Conservation (phyloP, 1,140 invertebrate species). For the Listronotus oregonensis region DNA sequence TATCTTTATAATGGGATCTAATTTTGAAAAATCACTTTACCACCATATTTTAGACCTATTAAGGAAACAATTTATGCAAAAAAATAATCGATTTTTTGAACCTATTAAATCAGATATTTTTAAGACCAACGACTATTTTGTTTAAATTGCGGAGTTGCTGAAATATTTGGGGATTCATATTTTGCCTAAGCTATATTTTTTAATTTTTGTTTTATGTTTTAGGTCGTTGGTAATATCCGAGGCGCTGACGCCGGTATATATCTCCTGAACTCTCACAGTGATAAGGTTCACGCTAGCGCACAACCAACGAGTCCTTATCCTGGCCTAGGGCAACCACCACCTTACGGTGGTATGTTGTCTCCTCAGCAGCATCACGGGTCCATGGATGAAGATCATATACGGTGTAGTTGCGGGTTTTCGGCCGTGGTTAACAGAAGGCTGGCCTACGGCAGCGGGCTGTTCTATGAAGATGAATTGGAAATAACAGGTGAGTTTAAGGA, state of each 20-base stretch:
- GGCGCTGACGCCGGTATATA: conserved; percentile 92
- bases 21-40: too few relatives aligned
- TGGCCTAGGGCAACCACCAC: conserved; percentile 48
- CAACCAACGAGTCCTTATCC: conserved; percentile 49
- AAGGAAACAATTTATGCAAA: too few relatives aligned
- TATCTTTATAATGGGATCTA: too few relatives aligned
- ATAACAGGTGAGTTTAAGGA: conserved; percentile 80
- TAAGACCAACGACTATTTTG: too few relatives aligned
- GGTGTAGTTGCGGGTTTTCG: conserved; percentile 95
- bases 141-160: too few relatives aligned
- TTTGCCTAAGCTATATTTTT: not conserved
- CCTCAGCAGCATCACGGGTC: conserved; percentile 48
- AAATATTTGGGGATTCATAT: too few relatives aligned
- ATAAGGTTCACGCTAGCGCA: conserved; percentile 43
- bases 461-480: conserved; percentile 96
- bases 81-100: too few relatives aligned
- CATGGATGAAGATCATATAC: conserved; percentile 81
- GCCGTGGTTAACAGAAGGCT: conserved; percentile 90
- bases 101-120: too few relatives aligned
- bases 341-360: conserved; percentile 47
- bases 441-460: conserved; percentile 86
- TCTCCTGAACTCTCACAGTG: conserved; percentile 61
- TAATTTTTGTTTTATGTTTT: conserved; percentile 3
- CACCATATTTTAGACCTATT: too few relatives aligned
- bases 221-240: conserved; percentile 72